A percentile compares a stretch with the other conserved stretches of the same genome.
Evolutionary conservation across 2,888 invertebrate genomes (phyloP).

Genomic region (Chirona hameri): DNA sequence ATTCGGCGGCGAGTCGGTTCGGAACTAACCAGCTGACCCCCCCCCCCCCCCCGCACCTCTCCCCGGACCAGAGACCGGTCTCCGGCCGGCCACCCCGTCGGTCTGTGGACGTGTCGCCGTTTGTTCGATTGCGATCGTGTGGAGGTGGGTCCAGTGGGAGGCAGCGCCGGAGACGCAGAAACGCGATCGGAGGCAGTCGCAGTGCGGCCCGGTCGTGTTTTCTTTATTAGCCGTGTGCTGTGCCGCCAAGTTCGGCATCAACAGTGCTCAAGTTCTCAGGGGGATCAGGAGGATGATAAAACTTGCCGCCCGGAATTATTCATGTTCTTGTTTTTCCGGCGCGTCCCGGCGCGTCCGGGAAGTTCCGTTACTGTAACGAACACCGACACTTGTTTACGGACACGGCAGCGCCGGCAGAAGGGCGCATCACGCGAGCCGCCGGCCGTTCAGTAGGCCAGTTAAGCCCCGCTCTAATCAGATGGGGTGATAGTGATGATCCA

Average conservation of each 20-base stretch:
- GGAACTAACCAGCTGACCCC: too few species aligned
- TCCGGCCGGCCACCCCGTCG: too few species aligned
- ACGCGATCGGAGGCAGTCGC: too few species aligned
- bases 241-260: not conserved
- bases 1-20: too few species aligned
- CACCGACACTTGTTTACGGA: slow-evolving; percentile 6
- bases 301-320: not conserved
- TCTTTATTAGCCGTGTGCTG: not conserved
- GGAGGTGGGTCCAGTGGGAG: too few species aligned
- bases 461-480: not conserved
- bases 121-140: too few species aligned
- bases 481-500: slow-evolving; percentile 1
- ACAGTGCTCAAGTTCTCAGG: slow-evolving; percentile 23
- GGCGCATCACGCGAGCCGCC: not conserved
- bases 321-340: slow-evolving; percentile 12
- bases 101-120: too few species aligned
- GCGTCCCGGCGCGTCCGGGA: not conserved
- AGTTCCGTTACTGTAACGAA: slow-evolving; percentile 8
- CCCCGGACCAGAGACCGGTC: too few species aligned
- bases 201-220: not conserved
- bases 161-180: too few species aligned
- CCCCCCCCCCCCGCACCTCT: too few species aligned
- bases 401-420: not conserved
- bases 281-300: slow-evolving; percentile 26
- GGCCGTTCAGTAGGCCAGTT: not conserved